A percentile compares a stretch with the other conserved stretches of the same genome.
Evolutionary conservation across 2,113 vertebrate species (phyloP).

Genomic region (Actinemys pallida): DNA sequence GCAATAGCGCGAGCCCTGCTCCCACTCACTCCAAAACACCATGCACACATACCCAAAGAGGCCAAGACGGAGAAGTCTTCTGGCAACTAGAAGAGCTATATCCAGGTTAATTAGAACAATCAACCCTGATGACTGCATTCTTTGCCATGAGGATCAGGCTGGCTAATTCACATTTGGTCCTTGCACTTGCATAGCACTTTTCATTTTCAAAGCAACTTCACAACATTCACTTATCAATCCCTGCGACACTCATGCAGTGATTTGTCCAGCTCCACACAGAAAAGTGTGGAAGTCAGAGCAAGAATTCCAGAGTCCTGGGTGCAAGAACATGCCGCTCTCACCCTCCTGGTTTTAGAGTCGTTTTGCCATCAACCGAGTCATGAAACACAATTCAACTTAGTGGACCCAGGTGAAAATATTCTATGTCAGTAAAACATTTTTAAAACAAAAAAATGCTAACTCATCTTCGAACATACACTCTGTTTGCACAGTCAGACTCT

Average conservation of each 20-base stretch:
- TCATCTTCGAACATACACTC: neutral
- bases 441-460: neutral
- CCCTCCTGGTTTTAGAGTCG: neutral
- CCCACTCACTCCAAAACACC: neutral
- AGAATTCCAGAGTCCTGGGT: neutral
- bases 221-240: neutral
- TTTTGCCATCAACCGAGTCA: neutral
- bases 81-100: neutral
- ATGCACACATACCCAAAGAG: neutral
- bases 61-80: accelerated
- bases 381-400: neutral
- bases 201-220: neutral
- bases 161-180: neutral
- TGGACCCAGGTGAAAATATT: neutral
- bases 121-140: neutral
- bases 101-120: neutral
- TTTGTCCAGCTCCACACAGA: neutral
- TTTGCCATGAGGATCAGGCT: neutral
- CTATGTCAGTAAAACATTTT: neutral
- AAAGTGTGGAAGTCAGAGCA: neutral
- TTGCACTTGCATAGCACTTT: neutral
- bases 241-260: accelerated
- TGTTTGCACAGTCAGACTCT: neutral
- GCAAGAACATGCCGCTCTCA: neutral
- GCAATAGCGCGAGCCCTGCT: neutral